These are phyloP conservation scores for Plebejus melissa DNA, from an alignment of 2,888 invertebrate genomes.

Conservation along the genomic window DNA sequence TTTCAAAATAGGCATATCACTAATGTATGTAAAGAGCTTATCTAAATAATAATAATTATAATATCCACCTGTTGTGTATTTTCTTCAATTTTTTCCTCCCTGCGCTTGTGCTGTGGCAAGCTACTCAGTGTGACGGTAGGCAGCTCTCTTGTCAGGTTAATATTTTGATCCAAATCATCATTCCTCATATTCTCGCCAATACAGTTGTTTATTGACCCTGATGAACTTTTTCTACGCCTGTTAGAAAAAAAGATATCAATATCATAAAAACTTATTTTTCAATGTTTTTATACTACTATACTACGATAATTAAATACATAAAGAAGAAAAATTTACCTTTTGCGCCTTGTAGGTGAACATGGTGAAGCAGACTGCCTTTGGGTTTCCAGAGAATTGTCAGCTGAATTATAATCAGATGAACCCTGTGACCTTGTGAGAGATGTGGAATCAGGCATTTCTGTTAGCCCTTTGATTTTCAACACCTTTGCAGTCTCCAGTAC, in stretches of 20 bases:
- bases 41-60: not conserved
- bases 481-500: conserved; percentile 90
- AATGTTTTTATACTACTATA: too few relatives aligned
- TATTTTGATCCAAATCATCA: conserved; percentile 47
- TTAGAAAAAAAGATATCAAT: not conserved
- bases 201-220: conserved; percentile 56
- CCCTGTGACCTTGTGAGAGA: conserved; percentile 85
- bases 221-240: conserved; percentile 67
- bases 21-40: not conserved
- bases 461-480: conserved; percentile 92
- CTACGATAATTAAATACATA: not conserved
- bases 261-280: not conserved
- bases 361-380: conserved; percentile 82
- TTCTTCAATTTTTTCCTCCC: conserved; percentile 57
- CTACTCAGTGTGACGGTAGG: conserved; percentile 61
- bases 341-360: conserved; percentile 76
- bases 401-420: conserved; percentile 75
- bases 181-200: conserved; percentile 50
- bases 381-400: conserved; percentile 79
- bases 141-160: conserved; percentile 51
- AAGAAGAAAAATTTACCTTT: conserved; percentile 52
- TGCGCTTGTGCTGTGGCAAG: conserved; percentile 65
- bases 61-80: conserved; percentile 51
- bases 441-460: conserved; percentile 90
- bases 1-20: not conserved